These are phyloP conservation scores for Harlomillsia oculata DNA, from an alignment of 1,140 invertebrate species.

Conservation along the genomic window DNA sequence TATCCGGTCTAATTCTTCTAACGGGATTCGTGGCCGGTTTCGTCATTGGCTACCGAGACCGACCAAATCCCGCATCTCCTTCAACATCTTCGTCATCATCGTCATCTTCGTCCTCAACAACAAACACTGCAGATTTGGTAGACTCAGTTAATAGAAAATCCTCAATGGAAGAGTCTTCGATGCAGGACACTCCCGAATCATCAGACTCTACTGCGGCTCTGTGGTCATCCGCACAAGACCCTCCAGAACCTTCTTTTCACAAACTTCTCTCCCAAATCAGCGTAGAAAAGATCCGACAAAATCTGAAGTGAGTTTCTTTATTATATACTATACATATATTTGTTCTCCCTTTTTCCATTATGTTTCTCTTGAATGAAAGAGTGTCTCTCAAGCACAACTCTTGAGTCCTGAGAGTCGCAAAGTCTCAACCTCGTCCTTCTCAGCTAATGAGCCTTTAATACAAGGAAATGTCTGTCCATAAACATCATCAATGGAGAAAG, in stretches of 20 bases:
- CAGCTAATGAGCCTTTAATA: no score
- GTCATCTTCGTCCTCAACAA: conserved; percentile 1
- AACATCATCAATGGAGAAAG: no score
- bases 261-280: conserved; percentile 26
- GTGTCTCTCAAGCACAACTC: no score
- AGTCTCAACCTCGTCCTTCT: no score
- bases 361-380: no score
- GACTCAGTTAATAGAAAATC: not conserved
- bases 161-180: not conserved
- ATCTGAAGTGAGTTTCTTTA: conserved; percentile 25
- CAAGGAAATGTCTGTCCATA: no score
- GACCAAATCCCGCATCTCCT: conserved; percentile 1
- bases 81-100: conserved; percentile 10
- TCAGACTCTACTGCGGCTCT: not conserved
- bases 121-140: not conserved
- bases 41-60: conserved; percentile 7
- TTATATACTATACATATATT: no score
- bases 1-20: conserved; percentile 14
- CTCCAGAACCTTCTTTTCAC: conserved; percentile 20
- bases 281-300: conserved; percentile 23
- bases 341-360: no score
- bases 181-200: no score
- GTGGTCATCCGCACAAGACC: conserved; percentile 19
- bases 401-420: no score
- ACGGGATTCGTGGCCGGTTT: conserved; percentile 22